Base-by-base conservation (phyloP, 2,888 invertebrate genomes). In the Oasisia sp. region DNA sequence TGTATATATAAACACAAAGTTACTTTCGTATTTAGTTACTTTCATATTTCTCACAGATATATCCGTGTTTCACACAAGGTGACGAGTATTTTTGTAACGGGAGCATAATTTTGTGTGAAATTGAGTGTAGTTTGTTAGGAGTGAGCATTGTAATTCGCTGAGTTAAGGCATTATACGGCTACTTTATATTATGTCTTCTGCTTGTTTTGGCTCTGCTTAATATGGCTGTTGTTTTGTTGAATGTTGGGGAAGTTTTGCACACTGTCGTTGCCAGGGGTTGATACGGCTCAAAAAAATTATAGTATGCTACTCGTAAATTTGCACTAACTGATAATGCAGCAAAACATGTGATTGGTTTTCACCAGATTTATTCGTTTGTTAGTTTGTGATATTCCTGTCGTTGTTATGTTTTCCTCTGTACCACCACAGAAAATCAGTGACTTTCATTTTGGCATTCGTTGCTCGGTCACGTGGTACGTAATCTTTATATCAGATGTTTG, bases 51-150 rank as follows among this genome's bases (percentile, higher is more conserved):
- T 27, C 27, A 74, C 74, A 74, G 4, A 74, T 74, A 74, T 74
- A 74, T 27, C 50, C 12, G 9, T 74, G 74, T 74, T 74, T 74
- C 27, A 27, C 19, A 27, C 27, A 74, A 74, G 74, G 74, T 74
- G 74, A 7, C n/a, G 27, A 74, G 74, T 74, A 74, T 74, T 74
- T 74, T 74, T 74, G 74, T 74, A 74, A 74, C 74, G 27, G 38
- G 56, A 74, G 74, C 74, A 74, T 74, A 74, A 74, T 74, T 74
- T 74, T 38, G 38, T 74, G 74, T 74, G 74, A 74, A 74, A 74
- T 74, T 7, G 74, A 27, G 74, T 74, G 27, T n/a, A 7, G 74
- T 74, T 45, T 74, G 74, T 74, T 74, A 74, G 74, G 27, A 27
- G 74, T 74, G 74, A 27, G 27, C 74, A 74, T 74, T 74, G 74